Percentiles rank a stretch among this genome's conserved stretches.
Evolutionary conservation across 2,888 invertebrate species (phyloP).

Genomic region (Matsumyia berberina): DNA sequence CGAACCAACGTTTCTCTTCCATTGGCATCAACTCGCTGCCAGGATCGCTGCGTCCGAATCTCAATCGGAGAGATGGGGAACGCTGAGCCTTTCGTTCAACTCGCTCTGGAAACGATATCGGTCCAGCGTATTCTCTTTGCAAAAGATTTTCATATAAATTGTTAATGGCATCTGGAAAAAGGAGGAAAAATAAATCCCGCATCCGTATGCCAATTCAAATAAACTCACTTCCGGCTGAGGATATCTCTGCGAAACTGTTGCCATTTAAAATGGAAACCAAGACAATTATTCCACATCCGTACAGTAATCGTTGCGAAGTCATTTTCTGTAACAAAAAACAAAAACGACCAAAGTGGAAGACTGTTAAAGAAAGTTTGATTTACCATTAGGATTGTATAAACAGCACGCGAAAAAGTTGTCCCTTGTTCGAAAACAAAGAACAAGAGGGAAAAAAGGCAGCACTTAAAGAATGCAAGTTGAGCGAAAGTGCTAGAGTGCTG

Average conservation of each 20-base stretch:
- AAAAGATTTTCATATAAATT: conserved; percentile 83
- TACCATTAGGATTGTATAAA: conserved; percentile 61
- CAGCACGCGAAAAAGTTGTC: conserved; percentile 44
- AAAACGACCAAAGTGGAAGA: conserved; percentile 30
- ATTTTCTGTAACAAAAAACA: conserved; percentile 59
- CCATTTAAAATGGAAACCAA: conserved; percentile 61
- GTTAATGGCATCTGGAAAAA: conserved; percentile 79
- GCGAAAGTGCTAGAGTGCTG: conserved; percentile 56
- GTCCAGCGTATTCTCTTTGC: conserved; percentile 84
- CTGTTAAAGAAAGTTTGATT: conserved; percentile 49
- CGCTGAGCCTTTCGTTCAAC: conserved; percentile 91
- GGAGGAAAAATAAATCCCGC: not conserved
- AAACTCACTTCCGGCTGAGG: conserved; percentile 75
- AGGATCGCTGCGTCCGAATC: conserved; percentile 91
- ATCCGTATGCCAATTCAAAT: not conserved
- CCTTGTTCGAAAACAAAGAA: not conserved
- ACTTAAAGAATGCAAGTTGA: conserved; percentile 56
- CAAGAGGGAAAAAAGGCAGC: conserved; percentile 7
- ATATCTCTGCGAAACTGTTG: conserved; percentile 77
- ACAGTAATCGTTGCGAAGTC: conserved; percentile 70
- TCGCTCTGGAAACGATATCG: conserved; percentile 84
- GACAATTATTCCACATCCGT: conserved; percentile 68
- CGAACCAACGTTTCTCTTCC: conserved; percentile 83
- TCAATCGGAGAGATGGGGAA: conserved; percentile 90
- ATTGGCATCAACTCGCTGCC: conserved; percentile 80